Conservation (phyloP, 2,888 invertebrate species). For the Hedychridium roseum region DNA sequence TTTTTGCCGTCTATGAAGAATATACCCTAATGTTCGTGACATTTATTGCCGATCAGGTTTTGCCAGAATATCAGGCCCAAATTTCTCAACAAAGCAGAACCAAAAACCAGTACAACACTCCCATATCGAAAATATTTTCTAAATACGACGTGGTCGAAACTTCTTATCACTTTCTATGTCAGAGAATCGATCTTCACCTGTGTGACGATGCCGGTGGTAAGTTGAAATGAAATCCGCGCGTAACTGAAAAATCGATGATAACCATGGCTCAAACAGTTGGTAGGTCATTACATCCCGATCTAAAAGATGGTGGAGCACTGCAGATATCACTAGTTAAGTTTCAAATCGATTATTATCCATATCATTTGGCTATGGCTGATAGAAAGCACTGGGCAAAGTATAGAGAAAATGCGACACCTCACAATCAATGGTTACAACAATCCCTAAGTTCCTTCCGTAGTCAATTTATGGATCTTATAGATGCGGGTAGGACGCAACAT, state of each 20-base stretch:
- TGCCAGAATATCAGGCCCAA: conserved; percentile 80
- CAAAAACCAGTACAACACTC: conserved; percentile 59
- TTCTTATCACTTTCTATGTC: conserved; percentile 94
- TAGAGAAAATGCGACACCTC: conserved; percentile 80
- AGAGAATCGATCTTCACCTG: conserved; percentile 93
- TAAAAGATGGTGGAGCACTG: conserved; percentile 90
- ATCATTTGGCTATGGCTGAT: conserved; percentile 89
- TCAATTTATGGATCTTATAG: conserved; percentile 78
- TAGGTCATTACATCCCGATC: conserved; percentile 82
- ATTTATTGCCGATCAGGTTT: conserved; percentile 67
- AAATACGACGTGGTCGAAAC: conserved; percentile 96
- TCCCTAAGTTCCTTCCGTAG: conserved; percentile 82
- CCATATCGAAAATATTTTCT: conserved; percentile 75
- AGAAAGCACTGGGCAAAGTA: conserved; percentile 89
- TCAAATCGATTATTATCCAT: conserved; percentile 95
- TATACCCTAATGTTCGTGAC: too few species aligned
- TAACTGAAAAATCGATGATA: neutral
- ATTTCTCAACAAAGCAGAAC: conserved; percentile 69
- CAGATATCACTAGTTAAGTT: conserved; percentile 89
- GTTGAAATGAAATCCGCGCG: conserved; percentile 10
- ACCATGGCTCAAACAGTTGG: conserved; percentile 69
- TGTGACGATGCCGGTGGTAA: conserved; percentile 93
- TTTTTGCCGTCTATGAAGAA: too few species aligned
- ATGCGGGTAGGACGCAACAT: conserved; percentile 69
- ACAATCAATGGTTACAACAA: conserved; percentile 87